These are phyloP conservation scores for Leptinotarsa juncta DNA, from an alignment of 2,888 invertebrate species.

Conservation along the genomic window DNA sequence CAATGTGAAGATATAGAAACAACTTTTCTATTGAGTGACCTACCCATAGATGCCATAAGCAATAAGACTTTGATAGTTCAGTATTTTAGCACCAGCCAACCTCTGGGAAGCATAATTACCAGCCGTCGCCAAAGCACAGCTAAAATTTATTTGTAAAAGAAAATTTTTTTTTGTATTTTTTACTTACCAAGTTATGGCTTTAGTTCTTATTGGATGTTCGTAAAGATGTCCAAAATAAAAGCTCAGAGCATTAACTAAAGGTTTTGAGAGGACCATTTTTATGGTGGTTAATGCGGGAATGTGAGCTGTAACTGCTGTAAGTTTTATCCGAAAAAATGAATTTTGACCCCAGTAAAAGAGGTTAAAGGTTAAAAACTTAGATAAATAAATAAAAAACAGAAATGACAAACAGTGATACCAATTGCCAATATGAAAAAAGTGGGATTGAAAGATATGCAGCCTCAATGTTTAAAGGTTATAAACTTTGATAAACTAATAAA, in stretches of 20 bases:
- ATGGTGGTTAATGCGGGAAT: background rate
- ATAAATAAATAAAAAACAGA: background rate
- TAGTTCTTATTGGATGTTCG: slow-evolving; percentile 80
- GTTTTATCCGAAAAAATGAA: background rate
- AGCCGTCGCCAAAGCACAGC: slow-evolving; percentile 77
- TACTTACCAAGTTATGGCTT: slow-evolving; percentile 81
- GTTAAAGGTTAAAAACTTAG: slow-evolving; percentile 34
- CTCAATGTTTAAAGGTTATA: slow-evolving; percentile 26
- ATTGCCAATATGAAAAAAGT: too few relatives aligned
- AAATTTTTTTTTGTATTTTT: slow-evolving; percentile 21
- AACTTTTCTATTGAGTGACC: slow-evolving; percentile 45
- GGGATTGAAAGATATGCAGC: too few relatives aligned
- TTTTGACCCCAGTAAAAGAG: slow-evolving; percentile 20
- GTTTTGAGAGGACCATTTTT: slow-evolving; percentile 77
- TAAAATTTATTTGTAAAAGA: slow-evolving; percentile 62
- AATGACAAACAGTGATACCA: too few relatives aligned
- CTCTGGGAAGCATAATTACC: slow-evolving; percentile 81
- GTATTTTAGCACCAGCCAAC: slow-evolving; percentile 72
- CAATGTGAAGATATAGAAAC: background rate
- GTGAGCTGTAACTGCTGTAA: background rate
- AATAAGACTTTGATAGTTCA: slow-evolving; percentile 76
- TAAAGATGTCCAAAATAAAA: slow-evolving; percentile 82
- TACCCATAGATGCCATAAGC: slow-evolving; percentile 85
- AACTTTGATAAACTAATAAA: background rate
- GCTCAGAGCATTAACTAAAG: slow-evolving; percentile 75